Evolutionary conservation across 1,140 invertebrate species (phyloP).

Genomic region (Trichonephila clavata): DNA sequence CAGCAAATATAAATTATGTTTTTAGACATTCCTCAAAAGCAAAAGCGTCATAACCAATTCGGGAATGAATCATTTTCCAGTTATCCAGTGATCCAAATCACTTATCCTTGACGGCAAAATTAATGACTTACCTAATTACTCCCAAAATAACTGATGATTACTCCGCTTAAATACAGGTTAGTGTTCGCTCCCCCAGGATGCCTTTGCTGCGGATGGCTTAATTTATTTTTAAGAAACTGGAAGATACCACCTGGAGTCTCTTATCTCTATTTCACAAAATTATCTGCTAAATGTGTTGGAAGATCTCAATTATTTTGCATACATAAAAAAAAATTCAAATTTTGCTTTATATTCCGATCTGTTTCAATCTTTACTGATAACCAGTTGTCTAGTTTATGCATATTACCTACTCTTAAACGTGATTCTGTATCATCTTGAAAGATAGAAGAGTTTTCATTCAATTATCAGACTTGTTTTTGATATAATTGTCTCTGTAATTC

Average conservation of each 20-base stretch:
- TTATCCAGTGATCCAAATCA: constrained; percentile 27
- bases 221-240: constrained; percentile 1
- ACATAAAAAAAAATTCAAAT: neutral
- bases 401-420: too few species aligned
- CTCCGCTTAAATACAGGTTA: constrained; percentile 1
- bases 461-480: too few species aligned
- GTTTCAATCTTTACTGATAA: neutral
- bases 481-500: too few species aligned
- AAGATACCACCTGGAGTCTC: constrained; percentile 9
- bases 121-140: constrained; percentile 26
- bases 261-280: constrained; percentile 21
- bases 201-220: constrained; percentile 26
- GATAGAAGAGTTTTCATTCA: too few species aligned
- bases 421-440: too few species aligned
- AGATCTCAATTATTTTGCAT: constrained; percentile 21
- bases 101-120: constrained; percentile 28
- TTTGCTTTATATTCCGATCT: neutral
- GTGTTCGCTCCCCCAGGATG: neutral
- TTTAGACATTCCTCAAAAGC: neutral
- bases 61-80: constrained; percentile 9
- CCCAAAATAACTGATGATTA: constrained; percentile 38
- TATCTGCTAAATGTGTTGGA: neutral
- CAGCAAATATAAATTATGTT: neutral
- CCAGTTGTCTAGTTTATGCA: neutral
- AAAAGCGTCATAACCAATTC: neutral